A percentile compares a stretch with the other conserved stretches of the same genome.
These are phyloP conservation scores for Meles meles DNA, from an alignment of 2,113 vertebrate genomes.

Conservation along the genomic window DNA sequence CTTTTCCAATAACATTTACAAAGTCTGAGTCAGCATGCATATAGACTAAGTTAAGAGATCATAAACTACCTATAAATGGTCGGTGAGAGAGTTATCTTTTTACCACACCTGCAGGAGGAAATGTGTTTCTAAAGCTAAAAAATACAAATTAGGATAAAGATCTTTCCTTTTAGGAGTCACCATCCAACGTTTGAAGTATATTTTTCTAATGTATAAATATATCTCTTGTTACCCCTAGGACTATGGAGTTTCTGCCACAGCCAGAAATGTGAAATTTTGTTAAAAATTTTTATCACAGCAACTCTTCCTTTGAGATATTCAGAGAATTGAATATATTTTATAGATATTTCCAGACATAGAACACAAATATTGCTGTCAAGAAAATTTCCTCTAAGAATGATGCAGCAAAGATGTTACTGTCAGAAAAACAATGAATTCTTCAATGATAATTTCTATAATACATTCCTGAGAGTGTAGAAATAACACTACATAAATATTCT, in stretches of 20 bases:
- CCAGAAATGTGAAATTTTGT: constrained; percentile 50
- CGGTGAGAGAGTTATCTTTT: constrained; percentile 30
- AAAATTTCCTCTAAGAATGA: constrained; percentile 59
- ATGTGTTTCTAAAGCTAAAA: constrained; percentile 43
- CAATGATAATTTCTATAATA: constrained; percentile 53
- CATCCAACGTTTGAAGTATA: neutral
- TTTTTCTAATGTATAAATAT: neutral
- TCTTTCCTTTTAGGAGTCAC: neutral
- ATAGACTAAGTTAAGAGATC: neutral
- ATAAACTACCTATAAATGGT: neutral
- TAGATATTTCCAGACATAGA: constrained; percentile 42
- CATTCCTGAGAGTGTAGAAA: constrained; percentile 23
- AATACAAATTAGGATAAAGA: constrained; percentile 21
- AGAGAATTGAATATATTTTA: constrained; percentile 49
- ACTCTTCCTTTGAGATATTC: constrained; percentile 53
- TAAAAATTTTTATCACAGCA: constrained; percentile 47
- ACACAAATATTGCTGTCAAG: constrained; percentile 58
- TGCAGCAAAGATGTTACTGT: constrained; percentile 35
- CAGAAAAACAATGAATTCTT: constrained; percentile 59
- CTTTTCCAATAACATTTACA: neutral
- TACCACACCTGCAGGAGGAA: neutral
- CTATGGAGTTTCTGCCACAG: neutral
- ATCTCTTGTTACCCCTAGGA: neutral
- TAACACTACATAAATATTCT: constrained; percentile 63
- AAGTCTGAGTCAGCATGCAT: constrained; percentile 17